These are phyloP conservation scores for Natrix natrix DNA, from an alignment of 2,797 vertebrate genomes.

Conservation along the genomic window DNA sequence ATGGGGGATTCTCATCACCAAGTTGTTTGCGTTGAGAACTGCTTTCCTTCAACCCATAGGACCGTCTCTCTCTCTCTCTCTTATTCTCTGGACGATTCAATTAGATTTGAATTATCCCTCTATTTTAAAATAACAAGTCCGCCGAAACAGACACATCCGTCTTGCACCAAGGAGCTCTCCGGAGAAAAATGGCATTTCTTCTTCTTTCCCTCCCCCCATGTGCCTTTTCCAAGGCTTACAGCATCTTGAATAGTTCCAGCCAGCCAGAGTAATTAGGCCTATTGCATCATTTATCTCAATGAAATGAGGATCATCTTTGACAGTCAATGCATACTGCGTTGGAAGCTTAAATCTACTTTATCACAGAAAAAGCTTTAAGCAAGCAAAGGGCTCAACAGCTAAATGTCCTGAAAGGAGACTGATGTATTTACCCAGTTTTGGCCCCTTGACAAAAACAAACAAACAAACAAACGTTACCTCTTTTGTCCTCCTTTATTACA, in stretches of 20 bases:
- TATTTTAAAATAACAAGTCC: not conserved
- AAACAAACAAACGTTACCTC: not conserved
- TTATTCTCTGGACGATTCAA: conserved; percentile 10
- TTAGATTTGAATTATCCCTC: conserved; percentile 8
- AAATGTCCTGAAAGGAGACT: not conserved
- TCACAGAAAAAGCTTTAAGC: conserved; percentile 14
- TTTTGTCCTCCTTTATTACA: not conserved
- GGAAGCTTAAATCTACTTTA: conserved; percentile 24
- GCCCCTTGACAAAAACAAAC: not conserved
- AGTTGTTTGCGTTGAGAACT: not conserved
- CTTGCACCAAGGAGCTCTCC: not conserved
- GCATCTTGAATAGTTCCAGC: conserved; percentile 15
- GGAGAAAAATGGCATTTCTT: conserved; percentile 1
- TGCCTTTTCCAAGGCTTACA: not conserved
- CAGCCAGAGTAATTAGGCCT: conserved; percentile 17
- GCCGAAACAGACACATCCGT: conserved; percentile 4
- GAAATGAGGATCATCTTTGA: conserved; percentile 4
- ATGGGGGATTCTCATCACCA: not conserved
- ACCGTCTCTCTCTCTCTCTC: not conserved
- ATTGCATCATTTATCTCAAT: conserved; percentile 29
- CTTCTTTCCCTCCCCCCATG: not conserved
- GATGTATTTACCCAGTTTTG: conserved; percentile 11
- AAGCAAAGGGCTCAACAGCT: not conserved
- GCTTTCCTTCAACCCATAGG: not conserved
- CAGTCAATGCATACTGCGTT: not conserved